Conservation (phyloP, 2,797 vertebrate genomes). For the Typhlichthys subterraneus region DNA sequence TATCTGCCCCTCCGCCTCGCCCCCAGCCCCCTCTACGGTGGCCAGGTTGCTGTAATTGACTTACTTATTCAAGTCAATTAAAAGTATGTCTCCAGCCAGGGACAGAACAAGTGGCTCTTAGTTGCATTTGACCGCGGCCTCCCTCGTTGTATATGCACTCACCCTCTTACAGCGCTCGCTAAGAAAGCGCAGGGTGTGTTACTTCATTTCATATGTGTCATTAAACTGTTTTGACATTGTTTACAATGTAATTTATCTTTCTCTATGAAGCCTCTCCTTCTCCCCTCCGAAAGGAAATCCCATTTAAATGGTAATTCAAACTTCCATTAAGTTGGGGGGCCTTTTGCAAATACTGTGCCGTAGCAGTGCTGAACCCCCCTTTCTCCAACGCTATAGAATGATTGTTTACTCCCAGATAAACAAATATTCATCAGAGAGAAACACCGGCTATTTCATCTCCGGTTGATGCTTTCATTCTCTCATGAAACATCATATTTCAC, state of each 20-base stretch:
- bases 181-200: constrained; percentile 60
- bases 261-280: constrained; percentile 60
- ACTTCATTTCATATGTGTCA: constrained; percentile 77
- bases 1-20: constrained; percentile 48
- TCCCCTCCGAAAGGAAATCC: constrained; percentile 74
- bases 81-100: constrained; percentile 65
- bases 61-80: constrained; percentile 80
- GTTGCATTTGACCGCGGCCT: constrained; percentile 47
- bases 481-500: constrained; percentile 53
- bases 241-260: constrained; percentile 81
- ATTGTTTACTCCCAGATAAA: constrained; percentile 69
- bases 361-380: constrained; percentile 60
- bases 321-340: constrained; percentile 72
- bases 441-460: constrained; percentile 41
- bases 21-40: constrained; percentile 52
- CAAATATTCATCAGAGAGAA: constrained; percentile 70
- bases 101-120: constrained; percentile 68
- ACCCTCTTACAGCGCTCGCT: constrained; percentile 68
- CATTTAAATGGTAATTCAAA: constrained; percentile 83
- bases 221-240: constrained; percentile 81
- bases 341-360: constrained; percentile 69
- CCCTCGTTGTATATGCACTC: constrained; percentile 68
- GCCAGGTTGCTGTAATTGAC: constrained; percentile 72
- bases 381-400: constrained; percentile 44
- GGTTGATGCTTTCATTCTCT: constrained; percentile 50